phyloP scores from a whole-genome alignment of 2,888 invertebrate species.

The Pammene fasciana region DNA sequence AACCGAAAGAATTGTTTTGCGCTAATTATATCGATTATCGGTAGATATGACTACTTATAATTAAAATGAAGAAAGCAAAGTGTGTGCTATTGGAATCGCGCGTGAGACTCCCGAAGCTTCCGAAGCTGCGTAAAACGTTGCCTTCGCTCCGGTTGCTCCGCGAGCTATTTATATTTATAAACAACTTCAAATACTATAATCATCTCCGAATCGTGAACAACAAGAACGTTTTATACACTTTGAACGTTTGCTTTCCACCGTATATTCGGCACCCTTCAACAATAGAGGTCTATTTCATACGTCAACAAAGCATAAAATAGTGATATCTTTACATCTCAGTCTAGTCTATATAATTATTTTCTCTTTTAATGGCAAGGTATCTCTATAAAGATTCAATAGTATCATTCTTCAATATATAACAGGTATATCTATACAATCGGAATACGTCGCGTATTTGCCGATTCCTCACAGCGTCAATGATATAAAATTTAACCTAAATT shows the following conservation, averaged over 20 bases:
- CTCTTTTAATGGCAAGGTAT: constrained; percentile 81
- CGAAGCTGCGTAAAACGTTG: constrained; percentile 38
- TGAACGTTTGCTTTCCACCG: constrained; percentile 64
- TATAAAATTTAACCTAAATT: constrained; percentile 84
- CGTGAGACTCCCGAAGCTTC: constrained; percentile 65
- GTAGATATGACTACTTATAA: constrained; percentile 78
- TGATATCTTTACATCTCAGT: constrained; percentile 83
- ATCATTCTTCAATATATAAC: constrained; percentile 80
- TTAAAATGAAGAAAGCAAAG: constrained; percentile 78
- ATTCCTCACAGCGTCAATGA: constrained; percentile 83
- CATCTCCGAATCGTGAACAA: constrained; percentile 66
- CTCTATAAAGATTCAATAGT: constrained; percentile 83
- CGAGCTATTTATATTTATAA: constrained; percentile 68
- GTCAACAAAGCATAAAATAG: constrained; percentile 83
- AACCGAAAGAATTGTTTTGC: constrained; percentile 76
- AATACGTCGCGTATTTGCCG: constrained; percentile 76
- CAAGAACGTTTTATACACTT: constrained; percentile 70
- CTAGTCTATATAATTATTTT: constrained; percentile 82
- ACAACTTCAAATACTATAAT: constrained; percentile 68
- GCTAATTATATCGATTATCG: constrained; percentile 73
- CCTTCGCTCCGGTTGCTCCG: constrained; percentile 47
- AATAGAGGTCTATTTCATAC: constrained; percentile 77
- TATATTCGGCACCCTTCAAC: constrained; percentile 70
- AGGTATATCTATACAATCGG: constrained; percentile 79
- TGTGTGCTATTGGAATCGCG: constrained; percentile 73